Conservation (phyloP, 2,888 invertebrate species). For the Gerris lacustris region DNA sequence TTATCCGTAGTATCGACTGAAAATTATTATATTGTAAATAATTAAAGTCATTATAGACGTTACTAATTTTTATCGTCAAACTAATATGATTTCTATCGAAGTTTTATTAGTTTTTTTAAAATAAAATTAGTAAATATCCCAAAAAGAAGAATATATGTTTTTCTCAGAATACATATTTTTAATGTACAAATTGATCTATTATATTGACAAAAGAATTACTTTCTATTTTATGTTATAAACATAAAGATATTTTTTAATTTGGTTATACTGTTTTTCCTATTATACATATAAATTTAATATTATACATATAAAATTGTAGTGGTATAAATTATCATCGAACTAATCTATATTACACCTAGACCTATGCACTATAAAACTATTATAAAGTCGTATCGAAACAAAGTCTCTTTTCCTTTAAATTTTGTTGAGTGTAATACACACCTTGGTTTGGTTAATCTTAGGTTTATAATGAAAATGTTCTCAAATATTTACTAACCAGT, state of each 20-base stretch:
- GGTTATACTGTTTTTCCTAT: not conserved
- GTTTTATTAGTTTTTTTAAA: not conserved
- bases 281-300: not conserved
- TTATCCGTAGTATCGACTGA: not conserved
- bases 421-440: too few species aligned
- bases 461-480: too few species aligned
- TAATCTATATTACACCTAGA: too few species aligned
- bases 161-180: not conserved
- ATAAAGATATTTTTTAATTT: constrained; percentile 3
- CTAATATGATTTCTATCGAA: not conserved
- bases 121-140: not conserved
- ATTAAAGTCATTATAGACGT: not conserved
- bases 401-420: too few species aligned
- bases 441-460: too few species aligned
- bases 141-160: not conserved
- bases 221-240: not conserved
- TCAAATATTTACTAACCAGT: too few species aligned
- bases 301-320: not conserved
- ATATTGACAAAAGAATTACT: not conserved
- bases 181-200: not conserved
- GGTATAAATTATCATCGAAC: not conserved
- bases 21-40: not conserved
- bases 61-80: not conserved
- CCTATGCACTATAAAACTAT: too few species aligned
- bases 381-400: too few species aligned